A percentile compares a stretch with the other conserved stretches of the same genome.
Conservation (phyloP, 2,113 vertebrate species). For the Dunckerocampus dactyliophorus region DNA sequence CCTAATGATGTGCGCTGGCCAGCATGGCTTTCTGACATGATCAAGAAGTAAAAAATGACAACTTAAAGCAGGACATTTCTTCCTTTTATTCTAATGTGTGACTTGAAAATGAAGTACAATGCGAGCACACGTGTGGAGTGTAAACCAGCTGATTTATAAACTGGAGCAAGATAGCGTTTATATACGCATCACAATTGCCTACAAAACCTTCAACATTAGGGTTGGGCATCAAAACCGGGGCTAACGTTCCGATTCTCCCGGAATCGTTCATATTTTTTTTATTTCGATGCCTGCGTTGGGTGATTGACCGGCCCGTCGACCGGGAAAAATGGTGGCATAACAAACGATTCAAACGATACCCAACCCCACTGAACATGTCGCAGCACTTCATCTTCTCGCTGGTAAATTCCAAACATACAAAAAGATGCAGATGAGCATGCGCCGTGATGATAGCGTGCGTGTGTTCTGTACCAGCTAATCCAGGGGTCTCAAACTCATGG, state of each 20-base stretch:
- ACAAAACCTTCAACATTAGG: constrained; percentile 49
- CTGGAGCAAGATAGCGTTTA: constrained; percentile 62
- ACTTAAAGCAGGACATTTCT: neutral
- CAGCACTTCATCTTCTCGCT: too few relatives aligned
- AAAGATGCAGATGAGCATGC: neutral
- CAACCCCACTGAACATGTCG: constrained; percentile 20
- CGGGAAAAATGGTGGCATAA: too few relatives aligned
- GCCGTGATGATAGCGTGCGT: neutral
- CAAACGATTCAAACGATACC: too few relatives aligned
- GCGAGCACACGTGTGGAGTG: constrained; percentile 33
- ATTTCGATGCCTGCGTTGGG: too few relatives aligned
- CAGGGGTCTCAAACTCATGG: too few relatives aligned
- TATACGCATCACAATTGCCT: constrained; percentile 40
- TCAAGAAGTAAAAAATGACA: too few relatives aligned
- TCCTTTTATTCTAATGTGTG: constrained; percentile 30
- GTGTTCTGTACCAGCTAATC: neutral
- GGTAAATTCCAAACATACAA: neutral
- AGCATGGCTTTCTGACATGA: too few relatives aligned
- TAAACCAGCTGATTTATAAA: constrained; percentile 59
- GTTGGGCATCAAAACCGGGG: too few relatives aligned
- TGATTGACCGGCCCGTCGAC: too few relatives aligned
- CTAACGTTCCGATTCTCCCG: too few relatives aligned
- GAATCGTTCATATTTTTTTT: too few relatives aligned
- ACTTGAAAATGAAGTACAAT: constrained; percentile 54
- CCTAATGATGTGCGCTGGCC: too few relatives aligned